Evolutionary conservation across 2,113 vertebrate species (phyloP).

Genomic region (Cyanocitta stelleri): DNA sequence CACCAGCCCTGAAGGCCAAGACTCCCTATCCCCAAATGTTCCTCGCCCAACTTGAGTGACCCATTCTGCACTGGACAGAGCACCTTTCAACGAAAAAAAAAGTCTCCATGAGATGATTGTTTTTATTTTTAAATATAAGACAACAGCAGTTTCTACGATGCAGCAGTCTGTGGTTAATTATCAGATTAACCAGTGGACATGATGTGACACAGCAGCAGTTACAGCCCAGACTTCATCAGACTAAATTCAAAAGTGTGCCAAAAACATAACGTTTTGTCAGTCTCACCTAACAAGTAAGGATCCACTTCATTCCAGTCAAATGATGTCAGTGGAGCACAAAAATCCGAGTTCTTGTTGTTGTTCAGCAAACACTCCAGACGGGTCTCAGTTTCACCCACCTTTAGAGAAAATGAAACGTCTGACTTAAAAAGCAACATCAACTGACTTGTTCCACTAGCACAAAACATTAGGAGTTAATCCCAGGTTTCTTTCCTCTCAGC

Average conservation of each 20-base stretch:
- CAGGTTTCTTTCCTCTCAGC: neutral
- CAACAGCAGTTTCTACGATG: neutral
- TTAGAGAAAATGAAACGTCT: neutral
- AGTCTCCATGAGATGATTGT: neutral
- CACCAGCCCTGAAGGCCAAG: neutral
- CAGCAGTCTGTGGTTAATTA: neutral
- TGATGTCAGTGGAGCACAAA: conserved; percentile 96
- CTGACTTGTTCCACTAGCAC: neutral
- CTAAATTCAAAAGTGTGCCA: neutral
- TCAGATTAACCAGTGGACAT: neutral
- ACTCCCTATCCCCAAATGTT: neutral
- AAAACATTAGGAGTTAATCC: neutral
- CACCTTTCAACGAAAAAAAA: neutral
- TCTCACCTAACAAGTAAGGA: conserved; percentile 93
- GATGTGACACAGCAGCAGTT: neutral
- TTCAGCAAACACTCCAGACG: conserved; percentile 96
- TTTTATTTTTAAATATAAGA: neutral
- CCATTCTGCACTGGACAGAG: neutral
- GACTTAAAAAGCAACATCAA: neutral
- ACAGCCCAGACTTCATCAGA: neutral
- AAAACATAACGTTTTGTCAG: neutral
- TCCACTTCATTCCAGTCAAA: conserved; percentile 99
- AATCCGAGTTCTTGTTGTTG: conserved; percentile 99
- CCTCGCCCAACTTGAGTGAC: neutral
- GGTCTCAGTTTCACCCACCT: conserved; percentile 98